Percentiles rank a stretch among this genome's conserved stretches.
phyloP scores from a whole-genome alignment of 1,140 invertebrate genomes.

The Pseudomyrmex cubaensis region DNA sequence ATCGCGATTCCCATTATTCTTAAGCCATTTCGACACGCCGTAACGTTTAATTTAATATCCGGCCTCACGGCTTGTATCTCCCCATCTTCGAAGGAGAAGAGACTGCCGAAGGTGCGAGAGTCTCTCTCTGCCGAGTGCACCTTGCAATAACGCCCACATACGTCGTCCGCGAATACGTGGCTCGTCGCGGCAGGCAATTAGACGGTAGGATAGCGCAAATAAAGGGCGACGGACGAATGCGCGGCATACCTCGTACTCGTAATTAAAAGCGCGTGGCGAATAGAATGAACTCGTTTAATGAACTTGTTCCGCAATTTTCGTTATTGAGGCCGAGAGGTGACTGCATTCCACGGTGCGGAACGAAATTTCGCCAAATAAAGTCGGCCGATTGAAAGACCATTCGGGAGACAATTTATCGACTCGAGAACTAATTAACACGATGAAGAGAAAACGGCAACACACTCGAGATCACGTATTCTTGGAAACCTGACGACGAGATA shows the following conservation, averaged over 20 bases:
- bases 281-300: slow-evolving; percentile 2
- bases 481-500: too few relatives aligned
- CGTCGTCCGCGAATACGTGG: slow-evolving; percentile 43
- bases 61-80: slow-evolving; percentile 22
- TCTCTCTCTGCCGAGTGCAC: slow-evolving; percentile 21
- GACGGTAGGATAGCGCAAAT: slow-evolving; percentile 65
- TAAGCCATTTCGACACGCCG: not conserved
- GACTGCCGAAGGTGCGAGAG: slow-evolving; percentile 53
- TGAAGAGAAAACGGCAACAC: too few relatives aligned
- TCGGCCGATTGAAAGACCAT: not conserved
- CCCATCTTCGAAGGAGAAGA: slow-evolving; percentile 33
- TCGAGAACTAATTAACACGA: too few relatives aligned
- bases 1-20: slow-evolving; percentile 15
- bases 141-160: slow-evolving; percentile 64
- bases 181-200: slow-evolving; percentile 69
- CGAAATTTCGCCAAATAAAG: slow-evolving; percentile 22
- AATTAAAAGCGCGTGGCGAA: slow-evolving; percentile 58
- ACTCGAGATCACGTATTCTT: too few relatives aligned
- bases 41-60: slow-evolving; percentile 53
- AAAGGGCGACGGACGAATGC: slow-evolving; percentile 58
- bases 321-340: slow-evolving; percentile 22
- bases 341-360: slow-evolving; percentile 17
- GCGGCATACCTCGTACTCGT: slow-evolving; percentile 49
- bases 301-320: slow-evolving; percentile 31
- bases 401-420: too few relatives aligned